Base-by-base conservation (phyloP, 1,140 invertebrate species). In the Panagrolaimus sp. region DNA sequence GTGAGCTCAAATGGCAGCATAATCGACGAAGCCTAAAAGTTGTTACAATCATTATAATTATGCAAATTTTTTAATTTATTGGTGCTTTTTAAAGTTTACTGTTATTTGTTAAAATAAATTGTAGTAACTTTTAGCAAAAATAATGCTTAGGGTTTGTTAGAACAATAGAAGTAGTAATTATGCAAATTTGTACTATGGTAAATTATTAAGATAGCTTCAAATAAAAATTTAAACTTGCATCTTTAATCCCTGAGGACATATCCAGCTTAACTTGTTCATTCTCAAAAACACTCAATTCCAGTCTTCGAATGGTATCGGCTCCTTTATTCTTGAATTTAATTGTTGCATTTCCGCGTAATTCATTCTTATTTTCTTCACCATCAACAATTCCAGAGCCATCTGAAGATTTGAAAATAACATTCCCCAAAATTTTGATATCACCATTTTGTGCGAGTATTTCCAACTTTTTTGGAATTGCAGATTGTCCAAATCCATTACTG, bases 1-100 rank as follows among this genome's bases (percentile, higher is more conserved):
- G 65, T 68, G 21, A 73, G 47, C 24, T 73, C 72, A 21, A 73
- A 73, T 28, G 72, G 72, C 9, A 73, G 32, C 28, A 44, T 26
- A 26, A 63, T 43, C 12, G 45, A 65, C 0, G 46, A 38, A 4
- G 32, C 43, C 32, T 55, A 8, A 38, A 45, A 47, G 1, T 28
- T 8, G 1, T 68, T 47, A 26, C 32, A 38, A 38, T 4, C 2
- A 38, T 38, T 7, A 38, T 4, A 2, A 7, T 4, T 43, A 21
- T 24, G 28, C 28, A 14, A 63, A 68, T 14, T 38, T 21, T 43
- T 44, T 24, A 5, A 14, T 44, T 3, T 43, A 9, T 38, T 62
- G n/a, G 21, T 55, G 2, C 12, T 15, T 17, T 45, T 28, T 38
- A 8, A 15, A 14, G 74, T 63, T 28, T 74, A 28, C 24, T 43